phyloP scores from a whole-genome alignment of 1,140 invertebrate species.

The Drosophila paulistorum region DNA sequence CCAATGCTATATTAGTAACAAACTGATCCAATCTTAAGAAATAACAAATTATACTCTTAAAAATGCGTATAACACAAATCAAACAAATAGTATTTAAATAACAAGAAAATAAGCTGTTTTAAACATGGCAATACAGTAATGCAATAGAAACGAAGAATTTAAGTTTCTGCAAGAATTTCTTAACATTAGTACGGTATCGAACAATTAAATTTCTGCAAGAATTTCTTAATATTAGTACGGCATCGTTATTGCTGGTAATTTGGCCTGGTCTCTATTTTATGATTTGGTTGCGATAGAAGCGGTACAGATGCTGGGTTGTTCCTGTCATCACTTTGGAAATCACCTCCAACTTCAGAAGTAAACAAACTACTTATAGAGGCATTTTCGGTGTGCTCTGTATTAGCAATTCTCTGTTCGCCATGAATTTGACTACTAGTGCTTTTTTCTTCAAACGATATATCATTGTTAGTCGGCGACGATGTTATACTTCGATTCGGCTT shows the following conservation, averaged over 20 bases:
- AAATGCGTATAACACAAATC: slow-evolving; percentile 18
- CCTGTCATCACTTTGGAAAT: slow-evolving; percentile 62
- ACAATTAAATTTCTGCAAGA: slow-evolving; percentile 24
- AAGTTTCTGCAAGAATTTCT: slow-evolving; percentile 28
- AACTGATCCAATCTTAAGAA: slow-evolving; percentile 12
- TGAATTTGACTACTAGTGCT: slow-evolving; percentile 37
- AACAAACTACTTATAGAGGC: slow-evolving; percentile 65
- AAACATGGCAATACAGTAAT: slow-evolving; percentile 20
- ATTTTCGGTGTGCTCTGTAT: slow-evolving; percentile 53
- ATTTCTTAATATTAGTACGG: slow-evolving; percentile 16
- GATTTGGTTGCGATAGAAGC: slow-evolving; percentile 50
- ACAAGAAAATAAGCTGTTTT: slow-evolving; percentile 27
- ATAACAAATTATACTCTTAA: slow-evolving; percentile 12
- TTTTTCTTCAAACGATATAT: slow-evolving; percentile 56
- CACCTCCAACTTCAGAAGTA: slow-evolving; percentile 52
- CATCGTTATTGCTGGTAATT: slow-evolving; percentile 54
- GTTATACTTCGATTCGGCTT: slow-evolving; percentile 53
- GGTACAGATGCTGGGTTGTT: slow-evolving; percentile 56
- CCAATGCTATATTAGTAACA: slow-evolving; percentile 7
- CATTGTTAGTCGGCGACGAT: slow-evolving; percentile 62
- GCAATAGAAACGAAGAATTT: slow-evolving; percentile 24
- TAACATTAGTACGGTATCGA: no score
- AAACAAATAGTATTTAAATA: slow-evolving; percentile 34
- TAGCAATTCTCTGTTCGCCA: slow-evolving; percentile 22
- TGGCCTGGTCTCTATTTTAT: slow-evolving; percentile 34